Evolutionary conservation across 2,113 vertebrate species (phyloP).

Genomic region (Tretioscincus oriximinensis): DNA sequence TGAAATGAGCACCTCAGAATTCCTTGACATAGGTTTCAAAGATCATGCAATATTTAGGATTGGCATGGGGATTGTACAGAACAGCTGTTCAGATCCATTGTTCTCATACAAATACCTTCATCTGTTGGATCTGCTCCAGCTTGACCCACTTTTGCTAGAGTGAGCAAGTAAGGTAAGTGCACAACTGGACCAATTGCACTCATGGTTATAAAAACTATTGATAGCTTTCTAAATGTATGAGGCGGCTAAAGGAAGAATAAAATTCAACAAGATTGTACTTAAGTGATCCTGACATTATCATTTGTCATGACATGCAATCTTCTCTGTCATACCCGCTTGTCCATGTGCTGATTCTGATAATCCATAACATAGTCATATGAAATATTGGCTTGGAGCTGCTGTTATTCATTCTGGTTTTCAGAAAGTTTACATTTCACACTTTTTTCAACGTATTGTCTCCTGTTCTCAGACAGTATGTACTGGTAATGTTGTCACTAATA

Average conservation of each 20-base stretch:
- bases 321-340: constrained; percentile 57
- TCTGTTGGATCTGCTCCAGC: too few species aligned
- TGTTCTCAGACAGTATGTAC: neutral
- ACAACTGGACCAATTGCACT: too few species aligned
- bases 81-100: neutral
- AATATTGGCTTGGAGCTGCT: constrained; percentile 14
- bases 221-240: neutral
- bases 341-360: constrained; percentile 46
- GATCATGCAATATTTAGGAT: too few species aligned
- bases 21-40: too few species aligned
- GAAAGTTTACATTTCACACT: neutral
- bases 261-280: neutral
- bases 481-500: neutral
- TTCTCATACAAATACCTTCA: neutral
- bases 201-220: neutral
- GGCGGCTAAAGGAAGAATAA: neutral
- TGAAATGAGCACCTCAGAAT: too few species aligned
- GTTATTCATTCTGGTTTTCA: neutral
- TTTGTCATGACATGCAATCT: too few species aligned
- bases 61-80: neutral
- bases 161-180: too few species aligned
- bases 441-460: neutral
- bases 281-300: neutral
- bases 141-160: too few species aligned
- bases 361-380: constrained; percentile 41